Percentiles rank a stretch among this genome's conserved stretches.
These are phyloP conservation scores for Menidia beryllina DNA, from an alignment of 2,113 vertebrate species.

Conservation along the genomic window DNA sequence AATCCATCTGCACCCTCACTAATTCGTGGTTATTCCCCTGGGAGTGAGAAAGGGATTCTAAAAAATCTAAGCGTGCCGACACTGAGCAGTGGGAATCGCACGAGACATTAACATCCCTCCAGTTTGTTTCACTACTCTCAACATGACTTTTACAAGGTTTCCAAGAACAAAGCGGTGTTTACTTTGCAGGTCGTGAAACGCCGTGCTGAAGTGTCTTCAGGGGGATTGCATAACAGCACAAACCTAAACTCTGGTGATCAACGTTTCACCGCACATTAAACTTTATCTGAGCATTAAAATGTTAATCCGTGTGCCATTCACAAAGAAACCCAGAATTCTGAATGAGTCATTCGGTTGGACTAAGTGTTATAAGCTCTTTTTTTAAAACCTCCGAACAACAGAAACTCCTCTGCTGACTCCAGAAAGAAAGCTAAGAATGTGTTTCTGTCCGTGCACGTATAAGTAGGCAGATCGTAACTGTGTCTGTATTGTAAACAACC, in stretches of 20 bases:
- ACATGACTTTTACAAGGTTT: constrained; percentile 37
- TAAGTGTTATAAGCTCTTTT: not conserved
- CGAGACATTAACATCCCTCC: constrained; percentile 35
- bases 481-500: constrained; percentile 38
- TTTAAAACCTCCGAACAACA: not conserved
- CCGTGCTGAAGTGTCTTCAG: not conserved
- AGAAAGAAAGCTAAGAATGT: not conserved
- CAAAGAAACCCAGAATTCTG: not conserved
- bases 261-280: not conserved
- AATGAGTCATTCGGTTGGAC: not conserved
- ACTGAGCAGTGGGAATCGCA: not conserved
- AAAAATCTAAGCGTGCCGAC: constrained; percentile 30
- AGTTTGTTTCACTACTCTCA: constrained; percentile 12
- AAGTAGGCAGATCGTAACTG: constrained; percentile 14
- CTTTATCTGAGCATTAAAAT: too few species aligned
- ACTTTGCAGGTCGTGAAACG: constrained; percentile 39
- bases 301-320: not conserved
- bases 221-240: not conserved
- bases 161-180: constrained; percentile 19
- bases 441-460: constrained; percentile 27
- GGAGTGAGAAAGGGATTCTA: constrained; percentile 14
- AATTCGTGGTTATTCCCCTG: constrained; percentile 36
- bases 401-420: not conserved
- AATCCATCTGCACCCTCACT: constrained; percentile 21
- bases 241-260: not conserved